Conservation (phyloP, 1,140 invertebrate genomes). For the Anastrepha ludens region DNA sequence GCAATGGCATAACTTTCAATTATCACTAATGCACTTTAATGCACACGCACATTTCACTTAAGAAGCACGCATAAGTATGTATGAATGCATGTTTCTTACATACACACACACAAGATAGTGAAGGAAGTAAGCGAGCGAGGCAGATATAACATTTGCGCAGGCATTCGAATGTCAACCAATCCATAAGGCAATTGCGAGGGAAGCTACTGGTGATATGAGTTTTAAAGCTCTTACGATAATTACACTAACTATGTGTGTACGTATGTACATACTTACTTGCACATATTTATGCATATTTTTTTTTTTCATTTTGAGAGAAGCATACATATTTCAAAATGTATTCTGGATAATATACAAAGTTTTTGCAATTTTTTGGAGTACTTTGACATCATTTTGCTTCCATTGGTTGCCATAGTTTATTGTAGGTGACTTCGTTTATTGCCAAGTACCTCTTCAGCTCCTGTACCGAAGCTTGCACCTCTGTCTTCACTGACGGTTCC, state of each 20-base stretch:
- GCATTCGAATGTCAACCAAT: neutral
- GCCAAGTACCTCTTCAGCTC: too few species aligned
- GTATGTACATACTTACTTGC: neutral
- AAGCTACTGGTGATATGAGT: neutral
- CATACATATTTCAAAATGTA: too few species aligned
- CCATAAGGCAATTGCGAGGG: neutral
- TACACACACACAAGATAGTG: neutral
- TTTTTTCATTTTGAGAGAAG: too few species aligned
- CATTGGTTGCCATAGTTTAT: too few species aligned
- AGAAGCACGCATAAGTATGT: neutral
- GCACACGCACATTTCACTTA: neutral
- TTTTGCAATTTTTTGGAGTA: too few species aligned
- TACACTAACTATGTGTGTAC: neutral
- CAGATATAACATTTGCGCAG: neutral
- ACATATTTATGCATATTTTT: too few species aligned
- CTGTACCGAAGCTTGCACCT: too few species aligned
- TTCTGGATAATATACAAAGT: too few species aligned
- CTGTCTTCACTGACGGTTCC: too few species aligned
- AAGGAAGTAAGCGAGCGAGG: neutral
- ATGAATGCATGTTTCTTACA: neutral
- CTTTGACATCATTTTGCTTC: too few species aligned
- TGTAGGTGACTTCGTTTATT: too few species aligned
- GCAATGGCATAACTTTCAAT: slow-evolving; percentile 28
- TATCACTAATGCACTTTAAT: slow-evolving; percentile 30
- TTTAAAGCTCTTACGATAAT: slow-evolving; percentile 21